Conservation (phyloP, 2,888 invertebrate species). For the Zele albiditarsus region DNA sequence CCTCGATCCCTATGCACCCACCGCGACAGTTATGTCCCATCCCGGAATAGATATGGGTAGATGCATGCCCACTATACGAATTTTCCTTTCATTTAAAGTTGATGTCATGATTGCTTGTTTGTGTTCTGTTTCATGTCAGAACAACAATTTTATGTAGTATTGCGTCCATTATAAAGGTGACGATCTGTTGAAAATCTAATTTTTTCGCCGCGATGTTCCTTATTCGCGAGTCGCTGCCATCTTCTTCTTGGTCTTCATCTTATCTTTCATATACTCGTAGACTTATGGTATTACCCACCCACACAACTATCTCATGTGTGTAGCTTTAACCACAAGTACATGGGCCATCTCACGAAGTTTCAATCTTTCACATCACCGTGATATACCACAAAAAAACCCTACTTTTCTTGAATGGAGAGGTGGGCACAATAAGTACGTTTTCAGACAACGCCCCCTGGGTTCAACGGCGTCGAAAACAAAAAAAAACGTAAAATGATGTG, state of each 20-base stretch:
- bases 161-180: too few species aligned
- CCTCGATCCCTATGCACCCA: background rate
- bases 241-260: background rate
- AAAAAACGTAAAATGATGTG: slow-evolving; percentile 31
- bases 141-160: too few species aligned
- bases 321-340: slow-evolving; percentile 26
- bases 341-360: slow-evolving; percentile 35
- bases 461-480: slow-evolving; percentile 23
- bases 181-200: background rate
- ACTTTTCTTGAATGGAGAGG: slow-evolving; percentile 48
- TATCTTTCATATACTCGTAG: slow-evolving; percentile 17
- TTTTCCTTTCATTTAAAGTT: slow-evolving; percentile 31
- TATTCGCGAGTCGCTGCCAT: background rate
- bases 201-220: background rate
- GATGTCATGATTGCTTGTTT: background rate
- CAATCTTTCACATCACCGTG: slow-evolving; percentile 48
- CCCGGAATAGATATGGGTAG: slow-evolving; percentile 69
- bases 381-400: slow-evolving; percentile 48
- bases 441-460: slow-evolving; percentile 38
- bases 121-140: background rate
- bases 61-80: slow-evolving; percentile 59
- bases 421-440: slow-evolving; percentile 46
- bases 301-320: background rate
- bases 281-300: slow-evolving; percentile 13
- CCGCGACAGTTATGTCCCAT: slow-evolving; percentile 4